Base-by-base conservation (phyloP, 2,888 invertebrate genomes). In the Temnothorax rugatulus region DNA sequence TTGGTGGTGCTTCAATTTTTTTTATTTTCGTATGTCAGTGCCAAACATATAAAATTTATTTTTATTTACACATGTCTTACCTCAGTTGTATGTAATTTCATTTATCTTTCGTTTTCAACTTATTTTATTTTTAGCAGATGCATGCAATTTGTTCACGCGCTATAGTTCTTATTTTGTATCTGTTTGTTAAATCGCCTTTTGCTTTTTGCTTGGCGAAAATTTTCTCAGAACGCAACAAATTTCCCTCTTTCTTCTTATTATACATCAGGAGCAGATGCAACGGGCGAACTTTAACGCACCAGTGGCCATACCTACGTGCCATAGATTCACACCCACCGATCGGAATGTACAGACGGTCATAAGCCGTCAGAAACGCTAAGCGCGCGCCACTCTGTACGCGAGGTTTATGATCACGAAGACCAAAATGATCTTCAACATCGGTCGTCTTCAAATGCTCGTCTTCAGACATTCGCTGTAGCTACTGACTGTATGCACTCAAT, bases 251-350 rank as follows among this genome's bases (percentile, higher is more conserved):
- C 57, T 47, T n/a, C 44, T 59, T 69, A 11, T 64, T 34, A 11
- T 47, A 18, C 57, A 57, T 34, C 44, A 4, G 57, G 47, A 59
- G 47, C 34, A 59, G 74, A 61, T 74, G 71, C 57, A 50, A 57
- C 69, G 47, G 71, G 21, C 81, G 44, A 50, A 71, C 71, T 57
- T 59, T 50, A 61, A 68, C 18, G 54, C 63, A 25, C 38, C 61
- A 50, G 5, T 61, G 79, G 47, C 77, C 66, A 41, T 68, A 57
- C 21, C 13, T 81, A 83, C 84, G 74, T 81, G 85, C 71, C 83
- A 47, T 73, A 59, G 88, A 86, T 92, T 91, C 91, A 90, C 92
- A 91, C 91, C 91, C 89, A 91, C 86, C 86, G 81, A 86, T 83
- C 83, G 91, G 91, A 92, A 91, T 92, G 92, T 90, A 79, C 77